A percentile compares a stretch with the other conserved stretches of the same genome.
Evolutionary conservation across 2,888 invertebrate genomes (phyloP).

Genomic region (Chrysina gloriosa): DNA sequence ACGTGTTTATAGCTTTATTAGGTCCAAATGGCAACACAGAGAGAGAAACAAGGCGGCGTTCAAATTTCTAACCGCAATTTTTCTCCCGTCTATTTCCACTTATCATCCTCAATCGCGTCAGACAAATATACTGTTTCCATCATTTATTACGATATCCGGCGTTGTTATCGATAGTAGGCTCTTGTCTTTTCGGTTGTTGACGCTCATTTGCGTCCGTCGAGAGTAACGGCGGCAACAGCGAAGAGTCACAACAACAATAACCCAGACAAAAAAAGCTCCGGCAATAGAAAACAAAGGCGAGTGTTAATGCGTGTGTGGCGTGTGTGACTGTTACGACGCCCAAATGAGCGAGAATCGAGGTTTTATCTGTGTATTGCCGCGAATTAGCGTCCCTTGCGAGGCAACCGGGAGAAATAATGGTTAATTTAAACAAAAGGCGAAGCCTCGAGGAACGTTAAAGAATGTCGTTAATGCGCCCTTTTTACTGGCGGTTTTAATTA

Average conservation of each 20-base stretch:
- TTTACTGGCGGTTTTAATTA: constrained; percentile 1
- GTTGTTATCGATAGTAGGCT: background rate
- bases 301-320: constrained; percentile 28
- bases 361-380: constrained; percentile 28
- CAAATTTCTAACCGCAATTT: too few relatives aligned
- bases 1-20: too few relatives aligned
- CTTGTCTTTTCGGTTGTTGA: background rate
- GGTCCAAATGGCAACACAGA: too few relatives aligned
- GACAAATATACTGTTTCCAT: too few relatives aligned
- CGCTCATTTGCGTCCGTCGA: background rate
- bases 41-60: too few relatives aligned
- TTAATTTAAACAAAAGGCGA: constrained; percentile 34
- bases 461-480: constrained; percentile 6
- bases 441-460: constrained; percentile 18
- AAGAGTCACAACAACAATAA: constrained; percentile 4
- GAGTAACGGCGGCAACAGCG: too few relatives aligned
- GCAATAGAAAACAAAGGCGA: constrained; percentile 15
- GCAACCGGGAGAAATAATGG: constrained; percentile 22
- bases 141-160: too few relatives aligned
- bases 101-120: too few relatives aligned
- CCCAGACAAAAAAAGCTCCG: background rate
- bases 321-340: constrained; percentile 19
- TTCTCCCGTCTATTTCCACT: too few relatives aligned
- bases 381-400: constrained; percentile 17
- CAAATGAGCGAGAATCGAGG: constrained; percentile 25